Percentiles rank a stretch among this genome's conserved stretches.
Evolutionary conservation across 2,888 invertebrate genomes (phyloP).

Genomic region (Mythimna impura): DNA sequence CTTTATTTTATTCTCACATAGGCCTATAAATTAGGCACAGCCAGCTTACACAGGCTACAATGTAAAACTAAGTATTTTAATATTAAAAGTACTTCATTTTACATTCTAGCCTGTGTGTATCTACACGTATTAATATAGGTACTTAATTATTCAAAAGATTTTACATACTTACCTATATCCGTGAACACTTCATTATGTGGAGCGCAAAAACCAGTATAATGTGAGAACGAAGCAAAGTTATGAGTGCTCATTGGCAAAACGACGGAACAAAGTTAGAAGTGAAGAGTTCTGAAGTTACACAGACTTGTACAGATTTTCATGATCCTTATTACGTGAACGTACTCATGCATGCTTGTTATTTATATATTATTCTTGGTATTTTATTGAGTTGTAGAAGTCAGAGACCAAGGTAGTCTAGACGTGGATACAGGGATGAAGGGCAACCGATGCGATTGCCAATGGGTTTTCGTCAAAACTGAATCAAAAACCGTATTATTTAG

Average conservation of each 20-base stretch:
- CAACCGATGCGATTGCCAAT: background rate
- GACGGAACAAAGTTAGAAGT: slow-evolving; percentile 23
- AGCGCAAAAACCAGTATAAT: background rate
- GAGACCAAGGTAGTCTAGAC: no score
- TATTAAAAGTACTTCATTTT: no score
- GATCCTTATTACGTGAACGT: background rate
- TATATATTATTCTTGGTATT: background rate
- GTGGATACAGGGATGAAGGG: background rate
- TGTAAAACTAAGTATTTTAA: background rate
- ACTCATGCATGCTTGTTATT: background rate
- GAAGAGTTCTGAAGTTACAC: slow-evolving; percentile 21
- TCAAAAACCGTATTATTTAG: background rate
- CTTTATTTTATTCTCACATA: background rate
- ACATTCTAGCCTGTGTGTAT: no score
- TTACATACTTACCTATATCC: background rate
- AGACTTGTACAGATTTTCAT: slow-evolving; percentile 25
- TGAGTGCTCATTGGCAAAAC: slow-evolving; percentile 25
- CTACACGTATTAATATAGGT: background rate
- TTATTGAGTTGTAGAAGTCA: background rate
- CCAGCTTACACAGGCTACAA: background rate
- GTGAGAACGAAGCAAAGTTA: slow-evolving; percentile 20
- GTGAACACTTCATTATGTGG: background rate
- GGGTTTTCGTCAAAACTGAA: background rate
- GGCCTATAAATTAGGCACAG: slow-evolving; percentile 5
- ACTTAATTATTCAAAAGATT: background rate